Percentiles rank a stretch among this genome's conserved stretches.
Conservation (phyloP, 2,888 invertebrate genomes). For the Bhutanitis thaidina region DNA sequence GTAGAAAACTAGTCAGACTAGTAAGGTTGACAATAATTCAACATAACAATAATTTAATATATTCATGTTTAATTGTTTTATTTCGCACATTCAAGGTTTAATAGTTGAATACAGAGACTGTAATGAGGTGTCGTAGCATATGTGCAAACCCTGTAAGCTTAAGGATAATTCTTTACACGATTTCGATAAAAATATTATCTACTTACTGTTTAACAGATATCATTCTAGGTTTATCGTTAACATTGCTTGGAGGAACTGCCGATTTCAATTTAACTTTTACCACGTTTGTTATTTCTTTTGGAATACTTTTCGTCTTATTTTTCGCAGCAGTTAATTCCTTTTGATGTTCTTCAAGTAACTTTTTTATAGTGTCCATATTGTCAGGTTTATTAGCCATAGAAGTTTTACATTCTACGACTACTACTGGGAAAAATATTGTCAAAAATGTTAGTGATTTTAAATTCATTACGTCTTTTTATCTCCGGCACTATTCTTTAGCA, state of each 20-base stretch:
- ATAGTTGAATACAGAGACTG: too few relatives aligned
- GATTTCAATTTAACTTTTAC: conserved; percentile 42
- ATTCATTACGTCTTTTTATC: not conserved
- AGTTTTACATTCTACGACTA: conserved; percentile 5
- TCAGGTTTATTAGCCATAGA: not conserved
- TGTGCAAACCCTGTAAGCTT: too few relatives aligned
- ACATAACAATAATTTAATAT: too few relatives aligned
- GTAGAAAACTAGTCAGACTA: too few relatives aligned
- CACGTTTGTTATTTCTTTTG: conserved; percentile 50
- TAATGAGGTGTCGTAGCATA: too few relatives aligned
- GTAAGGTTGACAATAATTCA: too few relatives aligned
- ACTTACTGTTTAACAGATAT: conserved; percentile 54
- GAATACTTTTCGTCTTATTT: conserved; percentile 44
- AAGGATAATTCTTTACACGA: not conserved
- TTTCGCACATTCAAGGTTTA: too few relatives aligned
- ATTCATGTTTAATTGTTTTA: too few relatives aligned
- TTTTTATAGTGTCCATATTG: conserved; percentile 42
- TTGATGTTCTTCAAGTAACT: conserved; percentile 51
- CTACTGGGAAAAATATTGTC: not conserved
- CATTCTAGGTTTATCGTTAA: conserved; percentile 34
- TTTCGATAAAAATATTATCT: conserved; percentile 1
- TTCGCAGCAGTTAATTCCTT: conserved; percentile 39
- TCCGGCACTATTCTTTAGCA: not conserved
- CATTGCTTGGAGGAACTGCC: conserved; percentile 28
- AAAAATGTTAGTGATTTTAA: not conserved